Conservation (phyloP, 2,888 invertebrate genomes). For the Ornithoptera alexandrae region DNA sequence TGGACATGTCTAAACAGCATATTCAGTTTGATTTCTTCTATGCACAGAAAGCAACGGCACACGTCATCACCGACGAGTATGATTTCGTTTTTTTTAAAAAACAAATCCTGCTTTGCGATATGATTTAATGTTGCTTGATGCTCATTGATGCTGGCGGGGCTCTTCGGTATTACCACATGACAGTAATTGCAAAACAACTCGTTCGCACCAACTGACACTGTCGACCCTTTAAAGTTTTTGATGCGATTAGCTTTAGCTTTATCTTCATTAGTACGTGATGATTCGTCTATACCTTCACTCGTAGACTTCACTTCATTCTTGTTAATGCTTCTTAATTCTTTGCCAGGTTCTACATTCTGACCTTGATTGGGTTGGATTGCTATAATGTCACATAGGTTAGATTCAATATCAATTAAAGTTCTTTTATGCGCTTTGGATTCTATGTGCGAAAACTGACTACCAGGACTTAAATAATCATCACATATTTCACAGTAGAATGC, state of each 20-base stretch:
- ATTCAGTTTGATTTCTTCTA: not conserved
- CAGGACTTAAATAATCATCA: not conserved
- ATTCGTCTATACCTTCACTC: not conserved
- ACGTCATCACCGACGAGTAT: too few species aligned
- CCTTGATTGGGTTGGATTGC: not conserved
- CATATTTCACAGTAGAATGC: slow-evolving; percentile 4
- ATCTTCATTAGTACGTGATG: not conserved
- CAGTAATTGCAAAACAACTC: slow-evolving; percentile 2
- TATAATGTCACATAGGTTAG: not conserved
- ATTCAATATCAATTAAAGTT: not conserved
- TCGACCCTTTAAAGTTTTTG: not conserved
- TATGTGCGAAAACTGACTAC: not conserved
- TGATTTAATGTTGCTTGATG: not conserved
- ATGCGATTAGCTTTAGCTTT: not conserved
- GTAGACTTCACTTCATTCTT: not conserved
- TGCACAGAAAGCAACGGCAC: not conserved
- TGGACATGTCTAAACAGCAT: not conserved
- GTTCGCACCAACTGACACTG: too few species aligned
- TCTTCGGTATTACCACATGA: not conserved
- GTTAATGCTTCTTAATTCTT: not conserved
- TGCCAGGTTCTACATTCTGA: not conserved
- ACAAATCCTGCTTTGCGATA: not conserved
- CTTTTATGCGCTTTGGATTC: not conserved
- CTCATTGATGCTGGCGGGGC: not conserved
- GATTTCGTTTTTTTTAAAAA: not conserved